A percentile compares a stretch with the other conserved stretches of the same genome.
Evolutionary conservation across 2,888 invertebrate species (phyloP).

Genomic region (Cosmia trapezina): DNA sequence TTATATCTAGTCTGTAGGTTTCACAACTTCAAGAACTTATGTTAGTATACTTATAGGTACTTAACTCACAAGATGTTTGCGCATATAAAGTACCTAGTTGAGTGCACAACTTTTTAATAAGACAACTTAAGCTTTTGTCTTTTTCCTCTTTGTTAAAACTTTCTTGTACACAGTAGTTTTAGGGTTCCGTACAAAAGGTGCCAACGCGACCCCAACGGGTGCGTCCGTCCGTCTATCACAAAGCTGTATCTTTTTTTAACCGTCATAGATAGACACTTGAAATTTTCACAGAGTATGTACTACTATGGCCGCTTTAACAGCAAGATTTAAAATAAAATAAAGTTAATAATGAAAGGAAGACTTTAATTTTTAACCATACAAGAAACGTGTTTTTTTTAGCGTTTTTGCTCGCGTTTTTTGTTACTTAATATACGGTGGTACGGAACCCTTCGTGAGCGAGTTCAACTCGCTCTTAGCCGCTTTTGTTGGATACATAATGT

Average conservation of each 20-base stretch:
- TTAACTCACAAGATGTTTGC: conserved; percentile 1
- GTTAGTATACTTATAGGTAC: background rate
- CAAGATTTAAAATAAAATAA: background rate
- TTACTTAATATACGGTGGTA: too few species aligned
- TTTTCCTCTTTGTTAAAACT: background rate
- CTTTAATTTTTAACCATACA: too few species aligned
- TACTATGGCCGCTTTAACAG: background rate
- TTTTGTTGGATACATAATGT: background rate
- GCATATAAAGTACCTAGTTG: background rate
- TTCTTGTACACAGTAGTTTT: background rate
- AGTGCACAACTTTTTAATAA: conserved; percentile 42
- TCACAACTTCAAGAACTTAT: background rate
- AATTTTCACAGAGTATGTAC: background rate
- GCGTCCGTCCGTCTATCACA: background rate
- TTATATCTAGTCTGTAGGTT: background rate
- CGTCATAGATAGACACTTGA: background rate
- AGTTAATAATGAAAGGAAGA: background rate
- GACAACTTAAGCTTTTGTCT: conserved; percentile 8
- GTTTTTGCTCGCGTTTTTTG: background rate
- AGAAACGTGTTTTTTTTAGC: background rate
- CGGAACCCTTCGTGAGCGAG: too few species aligned
- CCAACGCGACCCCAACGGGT: background rate
- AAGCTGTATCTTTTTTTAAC: background rate
- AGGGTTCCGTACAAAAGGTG: background rate
- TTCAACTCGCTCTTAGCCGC: too few species aligned